These are phyloP conservation scores for Pygoscelis antarcticus DNA, from an alignment of 2,113 vertebrate genomes.

Conservation along the genomic window DNA sequence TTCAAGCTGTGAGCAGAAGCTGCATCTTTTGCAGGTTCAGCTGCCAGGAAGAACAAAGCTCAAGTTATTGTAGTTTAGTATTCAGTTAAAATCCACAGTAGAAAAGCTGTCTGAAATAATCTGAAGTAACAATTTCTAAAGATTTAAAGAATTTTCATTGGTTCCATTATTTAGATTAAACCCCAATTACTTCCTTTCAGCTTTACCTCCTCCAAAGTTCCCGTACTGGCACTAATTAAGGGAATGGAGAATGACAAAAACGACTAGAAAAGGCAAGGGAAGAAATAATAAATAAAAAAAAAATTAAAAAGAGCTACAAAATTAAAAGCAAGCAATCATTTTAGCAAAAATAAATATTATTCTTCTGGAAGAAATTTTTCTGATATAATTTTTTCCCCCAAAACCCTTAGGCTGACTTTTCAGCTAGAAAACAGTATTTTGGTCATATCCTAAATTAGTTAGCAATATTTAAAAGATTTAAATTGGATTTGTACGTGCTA, in stretches of 20 bases:
- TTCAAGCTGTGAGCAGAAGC: constrained; percentile 81
- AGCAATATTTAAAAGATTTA: background rate
- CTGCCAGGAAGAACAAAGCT: constrained; percentile 45
- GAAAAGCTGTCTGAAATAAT: background rate
- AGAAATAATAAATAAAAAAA: background rate
- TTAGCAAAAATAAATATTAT: background rate
- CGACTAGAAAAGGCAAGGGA: background rate
- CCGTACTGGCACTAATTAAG: background rate
- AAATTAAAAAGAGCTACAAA: background rate
- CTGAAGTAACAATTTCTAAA: background rate
- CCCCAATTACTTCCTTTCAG: background rate
- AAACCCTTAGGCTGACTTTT: background rate
- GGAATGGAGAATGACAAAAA: background rate
- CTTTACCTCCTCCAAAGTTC: background rate
- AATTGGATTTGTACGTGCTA: background rate
- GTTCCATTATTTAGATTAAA: background rate
- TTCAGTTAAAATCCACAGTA: background rate
- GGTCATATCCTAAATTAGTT: background rate
- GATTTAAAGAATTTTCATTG: background rate
- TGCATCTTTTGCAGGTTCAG: constrained; percentile 75
- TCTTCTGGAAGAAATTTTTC: background rate
- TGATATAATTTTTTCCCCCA: background rate
- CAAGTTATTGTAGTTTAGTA: background rate
- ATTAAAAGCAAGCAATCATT: background rate
- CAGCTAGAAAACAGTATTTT: background rate